phyloP scores from a whole-genome alignment of 2,797 vertebrate genomes.

The Morus bassanus region DNA sequence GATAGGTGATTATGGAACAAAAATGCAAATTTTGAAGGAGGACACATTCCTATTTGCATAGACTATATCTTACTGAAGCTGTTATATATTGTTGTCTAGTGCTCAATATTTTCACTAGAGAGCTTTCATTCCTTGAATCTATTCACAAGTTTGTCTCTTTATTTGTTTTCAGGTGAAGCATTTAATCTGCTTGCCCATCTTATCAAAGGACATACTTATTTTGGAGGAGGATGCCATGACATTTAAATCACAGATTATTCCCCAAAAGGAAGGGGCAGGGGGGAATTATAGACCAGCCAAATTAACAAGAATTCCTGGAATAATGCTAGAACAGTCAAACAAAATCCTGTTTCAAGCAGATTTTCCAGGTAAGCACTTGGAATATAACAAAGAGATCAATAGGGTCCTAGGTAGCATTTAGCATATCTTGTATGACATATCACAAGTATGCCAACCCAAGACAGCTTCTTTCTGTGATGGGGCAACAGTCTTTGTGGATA shows the following conservation, averaged over 20 bases:
- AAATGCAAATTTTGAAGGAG: not conserved
- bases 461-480: not conserved
- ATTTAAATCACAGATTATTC: not conserved
- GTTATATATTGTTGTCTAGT: not conserved
- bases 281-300: not conserved
- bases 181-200: conserved; percentile 13
- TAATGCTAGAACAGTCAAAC: not conserved
- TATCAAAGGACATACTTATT: not conserved
- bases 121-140: not conserved
- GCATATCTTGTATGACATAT: not conserved
- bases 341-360: not conserved
- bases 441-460: not conserved
- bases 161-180: not conserved
- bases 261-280: no score
- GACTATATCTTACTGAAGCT: not conserved
- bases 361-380: not conserved
- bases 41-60: not conserved
- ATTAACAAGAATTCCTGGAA: not conserved
- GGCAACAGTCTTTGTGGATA: not conserved
- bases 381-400: not conserved
- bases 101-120: not conserved
- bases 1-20: not conserved
- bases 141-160: not conserved
- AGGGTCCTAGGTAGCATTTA: not conserved
- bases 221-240: not conserved